Conservation (phyloP, 2,888 invertebrate genomes). For the Marronus borbonicus region DNA sequence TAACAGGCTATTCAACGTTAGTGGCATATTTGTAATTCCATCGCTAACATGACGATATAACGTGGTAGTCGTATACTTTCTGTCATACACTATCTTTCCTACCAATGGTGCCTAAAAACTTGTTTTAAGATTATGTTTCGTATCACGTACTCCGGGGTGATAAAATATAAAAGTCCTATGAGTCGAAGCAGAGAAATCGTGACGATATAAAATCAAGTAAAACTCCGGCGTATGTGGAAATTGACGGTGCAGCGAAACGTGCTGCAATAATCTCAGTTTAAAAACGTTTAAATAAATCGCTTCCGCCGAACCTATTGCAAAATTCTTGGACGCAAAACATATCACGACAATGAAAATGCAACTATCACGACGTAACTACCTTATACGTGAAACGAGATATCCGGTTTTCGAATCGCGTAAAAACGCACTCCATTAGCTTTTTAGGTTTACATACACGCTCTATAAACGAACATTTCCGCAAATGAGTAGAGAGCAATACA, state of each 20-base stretch:
- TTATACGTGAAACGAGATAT: constrained; percentile 40
- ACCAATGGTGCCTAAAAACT: constrained; percentile 27
- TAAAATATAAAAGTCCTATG: constrained; percentile 20
- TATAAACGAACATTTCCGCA: constrained; percentile 35
- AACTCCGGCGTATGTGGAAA: constrained; percentile 33
- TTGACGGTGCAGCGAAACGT: constrained; percentile 31
- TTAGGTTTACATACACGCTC: constrained; percentile 6
- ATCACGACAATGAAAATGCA: constrained; percentile 44
- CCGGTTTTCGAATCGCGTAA: constrained; percentile 38
- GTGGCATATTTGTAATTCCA: constrained; percentile 11
- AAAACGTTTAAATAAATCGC: constrained; percentile 45
- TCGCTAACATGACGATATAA: constrained; percentile 2
- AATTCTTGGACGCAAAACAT: constrained; percentile 40
- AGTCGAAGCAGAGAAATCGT: constrained; percentile 29
- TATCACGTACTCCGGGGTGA: constrained; percentile 27
- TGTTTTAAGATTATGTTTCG: constrained; percentile 37
- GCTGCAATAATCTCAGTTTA: constrained; percentile 32
- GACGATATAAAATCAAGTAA: constrained; percentile 39
- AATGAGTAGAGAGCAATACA: constrained; percentile 41
- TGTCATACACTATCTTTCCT: constrained; percentile 2
- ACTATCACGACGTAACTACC: constrained; percentile 38
- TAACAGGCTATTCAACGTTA: constrained; percentile 7
- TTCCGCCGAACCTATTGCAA: constrained; percentile 42
- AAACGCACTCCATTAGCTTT: constrained; percentile 38
- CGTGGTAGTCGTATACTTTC: constrained; percentile 13